These are phyloP conservation scores for Pollenia amentaria DNA, from an alignment of 2,888 invertebrate species.

Conservation along the genomic window DNA sequence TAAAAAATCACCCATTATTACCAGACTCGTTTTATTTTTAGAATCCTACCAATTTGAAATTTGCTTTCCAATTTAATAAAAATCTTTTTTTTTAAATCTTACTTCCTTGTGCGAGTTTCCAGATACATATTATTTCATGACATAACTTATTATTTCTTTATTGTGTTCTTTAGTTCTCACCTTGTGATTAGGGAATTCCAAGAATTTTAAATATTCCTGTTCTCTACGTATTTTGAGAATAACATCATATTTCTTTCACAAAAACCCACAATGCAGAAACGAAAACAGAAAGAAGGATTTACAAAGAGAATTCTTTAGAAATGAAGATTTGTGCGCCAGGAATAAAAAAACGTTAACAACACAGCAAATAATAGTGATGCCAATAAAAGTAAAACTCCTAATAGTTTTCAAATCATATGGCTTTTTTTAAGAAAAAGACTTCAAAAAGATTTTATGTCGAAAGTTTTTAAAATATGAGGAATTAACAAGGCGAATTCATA, in stretches of 20 bases:
- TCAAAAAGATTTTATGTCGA: too few relatives aligned
- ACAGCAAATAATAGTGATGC: background rate
- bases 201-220: conserved; percentile 64
- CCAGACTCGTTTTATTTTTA: too few relatives aligned
- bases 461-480: too few relatives aligned
- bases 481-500: too few relatives aligned
- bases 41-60: too few relatives aligned
- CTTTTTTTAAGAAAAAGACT: too few relatives aligned
- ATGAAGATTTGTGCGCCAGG: background rate
- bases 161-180: conserved; percentile 58
- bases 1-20: too few relatives aligned
- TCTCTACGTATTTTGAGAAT: conserved; percentile 3
- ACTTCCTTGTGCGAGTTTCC: too few relatives aligned
- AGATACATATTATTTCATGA: background rate
- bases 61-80: too few relatives aligned
- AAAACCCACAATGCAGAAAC: conserved; percentile 19
- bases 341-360: conserved; percentile 28
- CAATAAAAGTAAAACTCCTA: background rate
- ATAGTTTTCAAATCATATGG: background rate
- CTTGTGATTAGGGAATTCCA: conserved; percentile 65
- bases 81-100: too few relatives aligned
- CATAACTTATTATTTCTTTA: conserved; percentile 43
- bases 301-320: conserved; percentile 44
- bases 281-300: conserved; percentile 36
- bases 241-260: conserved; percentile 25